Percentiles rank a stretch among this genome's conserved stretches.
These are phyloP conservation scores for Salvelinus alpinus DNA, from an alignment of 2,113 vertebrate species.

Conservation along the genomic window DNA sequence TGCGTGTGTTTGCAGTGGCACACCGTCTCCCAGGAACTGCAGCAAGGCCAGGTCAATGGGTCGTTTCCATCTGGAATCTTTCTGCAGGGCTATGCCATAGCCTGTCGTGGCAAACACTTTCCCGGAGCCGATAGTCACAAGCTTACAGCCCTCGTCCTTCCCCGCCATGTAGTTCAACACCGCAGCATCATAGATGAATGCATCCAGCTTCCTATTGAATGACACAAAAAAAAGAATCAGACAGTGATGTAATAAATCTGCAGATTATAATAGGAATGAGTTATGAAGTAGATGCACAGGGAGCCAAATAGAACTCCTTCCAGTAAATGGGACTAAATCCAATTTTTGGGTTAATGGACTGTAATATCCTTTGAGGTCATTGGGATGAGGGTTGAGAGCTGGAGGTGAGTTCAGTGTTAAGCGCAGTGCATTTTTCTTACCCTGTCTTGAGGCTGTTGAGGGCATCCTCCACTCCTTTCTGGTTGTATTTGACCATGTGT, in stretches of 20 bases:
- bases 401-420: not conserved
- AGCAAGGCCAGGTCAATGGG: slow-evolving; percentile 92
- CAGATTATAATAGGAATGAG: no score
- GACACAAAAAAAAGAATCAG: not conserved
- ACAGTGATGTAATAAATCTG: no score
- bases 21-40: slow-evolving; percentile 96
- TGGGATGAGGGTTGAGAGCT: not conserved
- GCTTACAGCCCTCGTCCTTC: slow-evolving; percentile 96
- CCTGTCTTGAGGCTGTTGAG: slow-evolving; percentile 94
- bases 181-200: slow-evolving; percentile 95
- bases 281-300: no score
- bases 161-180: slow-evolving; percentile 99
- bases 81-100: slow-evolving; percentile 95
- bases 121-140: slow-evolving; percentile 96
- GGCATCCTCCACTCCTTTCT: slow-evolving; percentile 94
- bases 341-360: no score
- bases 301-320: no score
- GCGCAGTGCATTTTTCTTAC: slow-evolving; percentile 63
- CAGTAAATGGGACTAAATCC: no score
- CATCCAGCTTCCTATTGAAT: slow-evolving; percentile 88
- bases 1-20: slow-evolving; percentile 3
- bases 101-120: slow-evolving; percentile 98
- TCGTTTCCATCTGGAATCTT: slow-evolving; percentile 93
- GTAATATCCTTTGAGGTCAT: slow-evolving; percentile 2
- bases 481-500: slow-evolving; percentile 98